phyloP scores from a whole-genome alignment of 2,113 vertebrate genomes.

The Bombycilla garrulus region DNA sequence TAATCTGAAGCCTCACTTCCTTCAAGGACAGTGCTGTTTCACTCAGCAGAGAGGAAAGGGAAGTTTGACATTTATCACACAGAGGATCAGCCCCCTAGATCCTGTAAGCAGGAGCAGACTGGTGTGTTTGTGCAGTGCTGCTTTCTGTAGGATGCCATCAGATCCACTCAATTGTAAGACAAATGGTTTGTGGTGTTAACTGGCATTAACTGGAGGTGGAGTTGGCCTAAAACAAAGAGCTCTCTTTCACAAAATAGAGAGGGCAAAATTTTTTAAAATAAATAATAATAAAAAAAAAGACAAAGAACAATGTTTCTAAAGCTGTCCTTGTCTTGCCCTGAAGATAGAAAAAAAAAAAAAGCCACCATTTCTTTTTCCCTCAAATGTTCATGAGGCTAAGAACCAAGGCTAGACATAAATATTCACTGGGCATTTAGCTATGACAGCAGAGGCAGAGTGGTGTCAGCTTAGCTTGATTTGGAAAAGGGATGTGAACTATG shows the following conservation, averaged over 20 bases:
- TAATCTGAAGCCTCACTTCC: slow-evolving; percentile 11
- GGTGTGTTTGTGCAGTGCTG: neutral
- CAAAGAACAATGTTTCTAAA: neutral
- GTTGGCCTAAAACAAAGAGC: neutral
- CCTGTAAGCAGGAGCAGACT: neutral
- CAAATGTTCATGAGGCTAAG: neutral
- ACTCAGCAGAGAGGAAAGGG: slow-evolving; percentile 19
- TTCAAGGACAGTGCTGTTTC: neutral
- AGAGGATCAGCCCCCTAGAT: neutral
- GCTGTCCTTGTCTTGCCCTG: neutral
- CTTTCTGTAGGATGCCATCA: neutral
- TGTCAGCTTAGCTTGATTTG: neutral
- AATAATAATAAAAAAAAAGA: neutral
- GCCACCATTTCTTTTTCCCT: fast-evolving
- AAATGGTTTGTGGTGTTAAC: neutral
- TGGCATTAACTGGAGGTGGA: neutral
- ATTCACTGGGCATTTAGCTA: neutral
- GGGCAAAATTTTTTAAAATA: neutral
- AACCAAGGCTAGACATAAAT: neutral
- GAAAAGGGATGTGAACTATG: neutral
- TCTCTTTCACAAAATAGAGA: neutral
- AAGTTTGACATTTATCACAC: neutral
- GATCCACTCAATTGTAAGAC: neutral
- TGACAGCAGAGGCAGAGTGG: neutral
- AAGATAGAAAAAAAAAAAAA: neutral